Percentiles rank a stretch among this genome's conserved stretches.
These are phyloP conservation scores for Philotrypesis tridentata DNA, from an alignment of 1,140 invertebrate species.

Conservation along the genomic window DNA sequence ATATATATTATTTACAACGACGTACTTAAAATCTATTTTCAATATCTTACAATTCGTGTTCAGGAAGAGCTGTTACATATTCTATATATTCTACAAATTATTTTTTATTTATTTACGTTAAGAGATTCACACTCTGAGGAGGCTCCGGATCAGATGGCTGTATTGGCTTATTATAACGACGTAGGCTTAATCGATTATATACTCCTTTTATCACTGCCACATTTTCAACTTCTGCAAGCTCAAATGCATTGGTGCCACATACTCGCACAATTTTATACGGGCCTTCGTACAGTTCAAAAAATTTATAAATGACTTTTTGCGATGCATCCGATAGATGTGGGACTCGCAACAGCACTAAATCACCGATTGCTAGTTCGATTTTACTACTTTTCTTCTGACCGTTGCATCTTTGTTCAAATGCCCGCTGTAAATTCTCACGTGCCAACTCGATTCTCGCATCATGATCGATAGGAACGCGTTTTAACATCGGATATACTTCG, in stretches of 20 bases:
- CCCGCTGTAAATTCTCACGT: not conserved
- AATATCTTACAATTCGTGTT: no score
- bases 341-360: constrained; percentile 29
- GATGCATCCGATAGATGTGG: constrained; percentile 20
- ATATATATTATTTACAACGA: no score
- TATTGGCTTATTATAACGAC: not conserved
- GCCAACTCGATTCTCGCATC: not conserved
- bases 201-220: not conserved
- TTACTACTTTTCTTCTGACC: not conserved
- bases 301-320: constrained; percentile 18
- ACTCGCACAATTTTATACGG: constrained; percentile 42
- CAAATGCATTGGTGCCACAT: constrained; percentile 46
- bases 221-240: not conserved
- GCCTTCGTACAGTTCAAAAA: constrained; percentile 50
- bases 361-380: not conserved
- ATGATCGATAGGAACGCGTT: not conserved
- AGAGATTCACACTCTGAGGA: no score
- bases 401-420: not conserved
- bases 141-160: no score
- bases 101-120: no score
- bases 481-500: not conserved
- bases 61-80: no score
- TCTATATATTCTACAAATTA: no score
- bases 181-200: not conserved
- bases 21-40: no score